Evolutionary conservation across 2,113 vertebrate species (phyloP), one percentile per base, ranked within the genome.

Genomic region (Cephalopholis sonnerati): DNA sequence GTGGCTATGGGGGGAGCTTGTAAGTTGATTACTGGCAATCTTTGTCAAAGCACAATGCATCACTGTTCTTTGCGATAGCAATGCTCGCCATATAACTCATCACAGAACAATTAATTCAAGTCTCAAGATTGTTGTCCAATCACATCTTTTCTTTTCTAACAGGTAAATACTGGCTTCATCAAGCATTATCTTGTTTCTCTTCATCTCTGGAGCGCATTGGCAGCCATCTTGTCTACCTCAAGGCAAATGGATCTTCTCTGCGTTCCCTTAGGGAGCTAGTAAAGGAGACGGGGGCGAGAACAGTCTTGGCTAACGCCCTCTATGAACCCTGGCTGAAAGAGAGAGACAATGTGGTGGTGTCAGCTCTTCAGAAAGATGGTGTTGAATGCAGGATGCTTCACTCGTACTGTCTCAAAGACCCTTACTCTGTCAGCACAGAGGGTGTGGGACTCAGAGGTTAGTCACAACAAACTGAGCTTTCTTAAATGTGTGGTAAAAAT

Each of bases 251-350:
- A 54, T 91, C 91, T 36, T 92, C 91, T 51, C 81, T 93, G 29
- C 54, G n/a, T 18, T 48, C 68, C 5, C 91, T 93, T 12, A 89
- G 79, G 67, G 65, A 71, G 24, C 83, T 95, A 32, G 72, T 93
- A 1, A 84, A 87, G 46, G 86, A 93, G 63, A 93, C 92, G 0
- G 93, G 94, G 32, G 94, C 94, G 5, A 86, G 76, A 55, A 93
- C 87, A 0, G 86, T 96, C 25, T 18, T 95, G 74, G 93, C 94
- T 15, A 95, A 93, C 39, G 92, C 90, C 6, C 54, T 95, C 25
- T 95, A 95, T 79, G 94, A 96, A 74, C 94, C 95, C 0, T 96
- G 95, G 95, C 84, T 95, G 73, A 95, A 94, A 76, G 90, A 95
- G 57, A 87, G 94, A 72, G 94, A 96, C 63, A 91, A 94, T 12